Evolutionary conservation across 2,113 vertebrate species (phyloP).

Genomic region (Hypanus sabinus): DNA sequence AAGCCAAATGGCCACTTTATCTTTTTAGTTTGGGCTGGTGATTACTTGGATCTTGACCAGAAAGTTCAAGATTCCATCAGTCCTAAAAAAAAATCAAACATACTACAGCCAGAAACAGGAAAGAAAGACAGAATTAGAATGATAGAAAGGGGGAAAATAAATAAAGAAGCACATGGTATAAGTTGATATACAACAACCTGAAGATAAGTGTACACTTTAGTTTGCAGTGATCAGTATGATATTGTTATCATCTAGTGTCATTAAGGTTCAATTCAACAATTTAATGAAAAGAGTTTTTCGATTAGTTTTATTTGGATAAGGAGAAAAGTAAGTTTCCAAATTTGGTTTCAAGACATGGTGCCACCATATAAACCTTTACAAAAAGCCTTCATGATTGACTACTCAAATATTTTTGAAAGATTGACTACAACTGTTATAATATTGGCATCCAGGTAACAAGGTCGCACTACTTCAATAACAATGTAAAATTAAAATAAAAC

Average conservation of each 20-base stretch:
- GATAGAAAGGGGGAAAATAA: no score
- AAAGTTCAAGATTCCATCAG: not conserved
- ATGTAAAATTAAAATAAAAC: not conserved
- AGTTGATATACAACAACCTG: not conserved
- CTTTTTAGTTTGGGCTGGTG: not conserved
- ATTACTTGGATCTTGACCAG: not conserved
- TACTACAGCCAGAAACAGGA: not conserved
- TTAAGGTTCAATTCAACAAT: not conserved
- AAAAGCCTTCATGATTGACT: not conserved
- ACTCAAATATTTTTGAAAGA: not conserved
- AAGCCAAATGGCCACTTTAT: not conserved
- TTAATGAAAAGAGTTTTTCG: not conserved
- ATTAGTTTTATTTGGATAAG: not conserved
- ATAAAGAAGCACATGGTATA: not conserved
- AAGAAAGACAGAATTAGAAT: not conserved
- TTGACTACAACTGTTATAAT: not conserved
- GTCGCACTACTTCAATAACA: not conserved
- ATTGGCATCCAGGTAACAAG: not conserved
- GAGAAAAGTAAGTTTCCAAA: not conserved
- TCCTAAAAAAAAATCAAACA: not conserved
- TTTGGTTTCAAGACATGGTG: not conserved
- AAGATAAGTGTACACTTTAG: not conserved
- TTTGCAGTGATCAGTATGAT: not conserved
- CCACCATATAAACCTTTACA: not conserved
- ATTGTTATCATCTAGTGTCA: not conserved